Percentiles rank a stretch among this genome's conserved stretches.
Conservation (phyloP, 2,113 vertebrate species). For the Mugil cephalus region DNA sequence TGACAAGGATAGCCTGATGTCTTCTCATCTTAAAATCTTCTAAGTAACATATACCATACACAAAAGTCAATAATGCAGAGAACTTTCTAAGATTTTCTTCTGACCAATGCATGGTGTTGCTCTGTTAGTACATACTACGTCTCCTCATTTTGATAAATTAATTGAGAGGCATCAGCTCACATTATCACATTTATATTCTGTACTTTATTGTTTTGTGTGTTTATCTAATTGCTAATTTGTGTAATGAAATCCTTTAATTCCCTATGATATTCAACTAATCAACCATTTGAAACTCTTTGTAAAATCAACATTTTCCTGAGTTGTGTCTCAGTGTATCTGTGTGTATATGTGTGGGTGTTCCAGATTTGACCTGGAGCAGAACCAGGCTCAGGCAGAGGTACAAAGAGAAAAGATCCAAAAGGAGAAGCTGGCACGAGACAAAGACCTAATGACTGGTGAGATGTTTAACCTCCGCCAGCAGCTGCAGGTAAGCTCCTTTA, state of each 20-base stretch:
- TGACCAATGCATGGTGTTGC: too few species aligned
- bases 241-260: not conserved
- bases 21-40: conserved; percentile 9
- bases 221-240: not conserved
- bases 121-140: not conserved
- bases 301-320: conserved; percentile 17
- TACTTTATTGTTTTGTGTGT: too few species aligned
- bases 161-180: not conserved
- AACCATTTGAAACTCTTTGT: not conserved
- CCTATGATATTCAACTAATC: not conserved
- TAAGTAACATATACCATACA: not conserved
- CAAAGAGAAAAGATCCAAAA: conserved; percentile 90
- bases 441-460: conserved; percentile 91
- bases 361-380: conserved; percentile 96
- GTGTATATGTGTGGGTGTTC: conserved; percentile 18
- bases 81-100: not conserved
- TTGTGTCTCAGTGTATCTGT: conserved; percentile 9
- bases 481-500: conserved; percentile 87
- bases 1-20: not conserved
- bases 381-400: conserved; percentile 90
- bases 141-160: not conserved
- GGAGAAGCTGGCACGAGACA: conserved; percentile 93
- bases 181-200: not conserved
- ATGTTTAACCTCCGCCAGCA: conserved; percentile 94
- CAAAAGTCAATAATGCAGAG: not conserved